Evolutionary conservation across 2,113 vertebrate genomes (phyloP), one percentile per base, ranked within the genome.

Genomic region (Zosterops japonicus): DNA sequence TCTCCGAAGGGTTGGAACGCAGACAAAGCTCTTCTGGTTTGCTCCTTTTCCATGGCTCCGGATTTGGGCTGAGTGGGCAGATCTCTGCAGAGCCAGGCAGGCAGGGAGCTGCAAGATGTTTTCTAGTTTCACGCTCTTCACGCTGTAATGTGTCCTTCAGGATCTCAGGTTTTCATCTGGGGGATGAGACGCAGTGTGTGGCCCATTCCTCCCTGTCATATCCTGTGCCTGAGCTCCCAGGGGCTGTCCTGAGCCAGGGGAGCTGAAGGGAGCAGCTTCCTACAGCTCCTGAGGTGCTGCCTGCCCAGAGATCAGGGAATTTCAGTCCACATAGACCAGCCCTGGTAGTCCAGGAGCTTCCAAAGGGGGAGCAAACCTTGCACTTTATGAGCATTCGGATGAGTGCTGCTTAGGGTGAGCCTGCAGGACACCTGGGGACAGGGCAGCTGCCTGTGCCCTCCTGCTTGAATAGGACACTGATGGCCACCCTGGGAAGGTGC

Each of bases 121-220:
- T 75, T n/a, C 87, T 50, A 7, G 31, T 96, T 96, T 93, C 81
- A 89, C 5, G 42, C 81, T 93, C 74, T 79, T 91, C 61, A 76
- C 31, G 4, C 93, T 21, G 35, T 8, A 9, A 70, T 70, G 87
- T 39, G 55, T 85, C 87, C 90, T 94, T 52, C 68, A 94, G 93
- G 84, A 86, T 39, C 13, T 57, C 46, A 50, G 46, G 19, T 52
- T 76, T 83, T 49, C 61, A 8, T 89, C 80, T 33, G 70, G 22
- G 82, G 59, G 49, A 27, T 46, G 49, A 91, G 59, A 71, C 14
- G 59, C 61, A 79, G 77, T 1, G 0, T 52, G 31, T 25, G 81
- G 31, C 74, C 60, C 57, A 3, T 2, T 18, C 57, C 36, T 93
- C 33, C n/a, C 53, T 31, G 12, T 42, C 76, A 42, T 46, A 77